Evolutionary conservation across 2,113 vertebrate species (phyloP), one percentile per base, ranked within the genome.

Genomic region (Condylura cristata): DNA sequence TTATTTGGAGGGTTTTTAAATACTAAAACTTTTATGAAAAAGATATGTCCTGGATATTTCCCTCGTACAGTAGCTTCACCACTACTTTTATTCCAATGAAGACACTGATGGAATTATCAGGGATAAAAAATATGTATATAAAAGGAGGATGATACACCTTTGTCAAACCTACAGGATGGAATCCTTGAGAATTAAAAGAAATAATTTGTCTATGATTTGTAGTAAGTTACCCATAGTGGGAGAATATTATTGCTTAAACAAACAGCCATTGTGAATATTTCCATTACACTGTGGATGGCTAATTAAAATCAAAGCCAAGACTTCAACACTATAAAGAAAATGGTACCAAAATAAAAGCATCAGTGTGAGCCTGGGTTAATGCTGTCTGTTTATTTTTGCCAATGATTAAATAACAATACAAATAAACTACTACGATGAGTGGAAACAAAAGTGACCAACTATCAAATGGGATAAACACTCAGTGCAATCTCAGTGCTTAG

Each of bases 261-360:
- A 6, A 82, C 4, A 71, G 53, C 60, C 51, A 75, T 66, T 2
- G 46, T 34, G 30, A 87, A 63, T 24, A 76, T 85, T 74, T 84
- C 66, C 83, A 39, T 46, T 60, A 81, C 3, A 79, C 37, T 44
- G 61, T 61, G 56, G 32, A 84, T 63, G 93, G 37, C 66, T 78
- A 56, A 83, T 76, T 61, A 11, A 20, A 88, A 82, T 88, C 51
- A 90, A 94, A 94, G 24, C 26, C 26, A 75, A 83, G 65, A 4
- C 63, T 89, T 71, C 20, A 79, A 72, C 86, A 22, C 71, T 82
- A 60, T 44, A 93, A 82, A 80, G 75, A 86, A 92, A 74, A 14
- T 34, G 51, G 34, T 12, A 22, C 3, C 41, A 94, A 51, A 26
- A 48, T 28, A 65, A 90, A 83, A 96, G 20, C 58, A 75, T 79